Conservation (phyloP, 2,888 invertebrate genomes). For the Palloptera scutellata region DNA sequence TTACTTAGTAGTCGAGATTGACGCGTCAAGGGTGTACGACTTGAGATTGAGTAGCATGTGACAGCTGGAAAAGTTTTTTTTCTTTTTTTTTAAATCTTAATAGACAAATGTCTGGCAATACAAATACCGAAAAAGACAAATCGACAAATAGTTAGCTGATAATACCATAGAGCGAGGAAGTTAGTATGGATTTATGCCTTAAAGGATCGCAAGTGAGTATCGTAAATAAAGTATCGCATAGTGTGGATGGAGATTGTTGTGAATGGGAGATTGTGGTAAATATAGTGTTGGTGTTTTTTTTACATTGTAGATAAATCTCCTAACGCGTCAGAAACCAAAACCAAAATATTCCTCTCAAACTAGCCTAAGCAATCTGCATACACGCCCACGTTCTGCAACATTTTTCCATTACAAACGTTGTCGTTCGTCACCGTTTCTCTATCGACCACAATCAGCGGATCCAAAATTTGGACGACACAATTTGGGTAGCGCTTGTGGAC, state of each 20-base stretch:
- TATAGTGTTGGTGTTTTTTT: neutral
- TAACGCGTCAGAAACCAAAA: constrained; percentile 61
- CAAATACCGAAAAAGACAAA: too few relatives aligned
- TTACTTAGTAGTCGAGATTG: constrained; percentile 15
- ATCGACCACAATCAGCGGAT: constrained; percentile 63
- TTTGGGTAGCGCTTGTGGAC: constrained; percentile 39
- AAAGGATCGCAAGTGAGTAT: constrained; percentile 61
- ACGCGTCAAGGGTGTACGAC: constrained; percentile 11
- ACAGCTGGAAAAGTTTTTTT: neutral
- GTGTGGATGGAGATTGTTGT: too few relatives aligned
- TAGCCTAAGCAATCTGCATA: constrained; percentile 41
- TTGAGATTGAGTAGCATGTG: neutral
- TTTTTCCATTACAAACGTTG: constrained; percentile 52
- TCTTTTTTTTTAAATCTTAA: neutral
- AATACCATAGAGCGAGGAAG: too few relatives aligned
- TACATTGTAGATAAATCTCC: constrained; percentile 61
- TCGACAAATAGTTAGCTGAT: too few relatives aligned
- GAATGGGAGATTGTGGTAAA: neutral
- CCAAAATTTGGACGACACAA: constrained; percentile 53
- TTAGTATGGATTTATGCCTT: constrained; percentile 64
- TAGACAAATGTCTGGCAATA: too few relatives aligned
- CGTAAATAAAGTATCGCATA: too few relatives aligned
- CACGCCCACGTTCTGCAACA: constrained; percentile 61
- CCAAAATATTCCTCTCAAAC: constrained; percentile 55
- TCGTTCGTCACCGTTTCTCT: constrained; percentile 54